Base-by-base conservation (phyloP, 2,888 invertebrate species). In the Drosophila borealis region DNA sequence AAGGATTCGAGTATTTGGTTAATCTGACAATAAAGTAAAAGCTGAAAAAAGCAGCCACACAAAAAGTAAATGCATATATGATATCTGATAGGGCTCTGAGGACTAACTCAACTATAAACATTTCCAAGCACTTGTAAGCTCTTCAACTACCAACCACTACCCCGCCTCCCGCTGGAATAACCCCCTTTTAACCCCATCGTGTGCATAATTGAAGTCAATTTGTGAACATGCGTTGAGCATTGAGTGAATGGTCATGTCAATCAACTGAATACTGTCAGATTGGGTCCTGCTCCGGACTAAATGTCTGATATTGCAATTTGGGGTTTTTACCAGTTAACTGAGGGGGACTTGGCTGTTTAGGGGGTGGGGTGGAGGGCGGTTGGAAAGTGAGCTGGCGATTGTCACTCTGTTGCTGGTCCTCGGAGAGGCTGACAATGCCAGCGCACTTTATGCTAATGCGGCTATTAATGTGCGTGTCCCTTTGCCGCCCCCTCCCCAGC, bases 371-470 rank as follows among this genome's bases (percentile, higher is more conserved):
- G n/a, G 8, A 2, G 33, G 9, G 34, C 4, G 41, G n/a, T 36
- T 36, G 29, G 10, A 45, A 49, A 49, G 29, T 51, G 56, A 63
- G 41, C 62, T 39, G 59, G 19, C 56, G 70, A 69, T 73, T 73
- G 76, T 76, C 76, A 76, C 53, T 59, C 61, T 39, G 21, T n/a
- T 42, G 46, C 17, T 3, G 59, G 33, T 61, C 73, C 51, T 50
- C 48, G 39, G 80, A 57, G 66, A 65, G 85, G 21, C 61, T 63
- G 71, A 74, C 69, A 84, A 63, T 71, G 82, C 59, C 51, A 48
- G 50, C 46, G 64, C 82, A 65, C 69, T 85, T 80, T 81, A 86
- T 86, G 87, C 87, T 81, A 83, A 83, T 86, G 70, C 64, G 81
- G 61, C 86, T 83, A 82, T 86, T 86, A 82, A 82, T 82, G 81